Evolutionary conservation across 1,140 invertebrate species (phyloP).

Genomic region (Euura lappo): DNA sequence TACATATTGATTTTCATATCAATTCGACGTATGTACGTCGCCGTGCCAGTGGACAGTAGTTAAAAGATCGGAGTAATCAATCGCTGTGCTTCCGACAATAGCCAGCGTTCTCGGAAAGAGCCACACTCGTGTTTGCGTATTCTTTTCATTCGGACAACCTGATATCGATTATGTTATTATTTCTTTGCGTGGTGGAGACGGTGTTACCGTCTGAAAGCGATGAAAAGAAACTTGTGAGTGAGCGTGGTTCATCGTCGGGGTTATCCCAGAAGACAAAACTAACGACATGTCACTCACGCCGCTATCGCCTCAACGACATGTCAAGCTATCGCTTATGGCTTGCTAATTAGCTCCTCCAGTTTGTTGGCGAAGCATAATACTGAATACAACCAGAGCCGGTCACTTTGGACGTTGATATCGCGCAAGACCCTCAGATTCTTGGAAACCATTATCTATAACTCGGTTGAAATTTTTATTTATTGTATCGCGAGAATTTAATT

Average conservation of each 20-base stretch:
- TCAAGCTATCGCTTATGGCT: slow-evolving; percentile 58
- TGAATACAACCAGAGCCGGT: neutral
- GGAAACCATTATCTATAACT: neutral
- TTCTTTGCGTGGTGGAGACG: neutral
- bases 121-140: neutral
- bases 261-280: slow-evolving; percentile 60
- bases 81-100: neutral
- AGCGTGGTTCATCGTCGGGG: slow-evolving; percentile 49
- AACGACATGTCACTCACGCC: slow-evolving; percentile 51
- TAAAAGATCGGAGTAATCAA: neutral
- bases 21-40: neutral
- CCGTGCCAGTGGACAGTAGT: neutral
- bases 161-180: neutral
- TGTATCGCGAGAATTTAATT: too few relatives aligned
- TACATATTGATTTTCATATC: too few relatives aligned
- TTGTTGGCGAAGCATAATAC: neutral
- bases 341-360: slow-evolving; percentile 51
- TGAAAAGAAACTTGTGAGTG: neutral
- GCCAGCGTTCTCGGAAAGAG: neutral
- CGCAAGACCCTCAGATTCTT: neutral
- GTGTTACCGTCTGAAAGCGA: neutral
- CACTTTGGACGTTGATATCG: neutral
- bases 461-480: neutral
- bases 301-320: slow-evolving; percentile 52
- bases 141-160: neutral